Evolutionary conservation across 2,888 invertebrate species (phyloP), one percentile per base, ranked within the genome.

Genomic region (Corbicula japonica): DNA sequence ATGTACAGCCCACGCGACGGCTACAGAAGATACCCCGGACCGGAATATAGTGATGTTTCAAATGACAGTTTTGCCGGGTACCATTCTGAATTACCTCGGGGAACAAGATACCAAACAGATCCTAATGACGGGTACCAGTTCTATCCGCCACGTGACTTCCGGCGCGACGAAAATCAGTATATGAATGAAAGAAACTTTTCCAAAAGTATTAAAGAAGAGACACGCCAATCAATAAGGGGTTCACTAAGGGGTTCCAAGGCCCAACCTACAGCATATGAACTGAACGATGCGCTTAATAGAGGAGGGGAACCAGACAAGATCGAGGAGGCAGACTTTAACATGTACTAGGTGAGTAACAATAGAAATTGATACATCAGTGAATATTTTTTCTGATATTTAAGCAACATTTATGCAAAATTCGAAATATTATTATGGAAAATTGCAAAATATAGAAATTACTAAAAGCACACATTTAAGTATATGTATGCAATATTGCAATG

Each of bases 161-260:
- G 89, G 56, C 76, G 85, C 12, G 66, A 81, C 52, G 87, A 89
- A 77, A 90, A 90, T 52, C 90, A 91, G 72, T 88, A 89, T 65
- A 83, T 88, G 79, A 90, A 91, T 70, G 91, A 91, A 79, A 79
- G 85, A 66, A 83, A 86, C 26, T 89, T 90, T 66, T 83, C 85
- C 6, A 83, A 86, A 63, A 87, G 88, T 44, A 85, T 91, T 62
- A 79, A 82, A 6, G 88, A 85, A 68, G 87, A 90, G 60, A 80
- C 69, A 4, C 68, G 89, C 32, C 80, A 65, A 34, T 76, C 84
- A 32, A n/a, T n/a, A n/a, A n/a, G n/a, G n/a, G n/a, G n/a, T n/a
- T n/a, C n/a, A n/a, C n/a, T n/a, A n/a, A 74, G 77, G 32, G 85
- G 86, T 4, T 54, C 73, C 2, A 74, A 73, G 15, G 71, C 75